phyloP scores from a whole-genome alignment of 1,140 invertebrate species.

The Plectrocnemia conspersa region DNA sequence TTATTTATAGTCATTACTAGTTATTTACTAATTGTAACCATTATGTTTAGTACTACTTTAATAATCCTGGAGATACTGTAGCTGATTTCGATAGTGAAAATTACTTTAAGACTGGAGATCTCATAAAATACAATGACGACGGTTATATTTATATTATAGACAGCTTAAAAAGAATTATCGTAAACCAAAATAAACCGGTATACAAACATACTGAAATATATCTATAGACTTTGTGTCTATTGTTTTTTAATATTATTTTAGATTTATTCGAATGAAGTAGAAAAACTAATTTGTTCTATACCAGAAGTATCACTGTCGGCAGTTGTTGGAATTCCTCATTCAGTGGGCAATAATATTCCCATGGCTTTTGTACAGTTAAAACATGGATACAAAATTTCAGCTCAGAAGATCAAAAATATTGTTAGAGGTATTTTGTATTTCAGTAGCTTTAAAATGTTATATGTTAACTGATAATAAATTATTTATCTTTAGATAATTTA shows the following conservation, averaged over 20 bases:
- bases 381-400: slow-evolving; percentile 37
- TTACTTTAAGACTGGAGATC: slow-evolving; percentile 66
- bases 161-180: slow-evolving; percentile 70
- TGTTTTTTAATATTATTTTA: background rate
- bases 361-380: slow-evolving; percentile 48
- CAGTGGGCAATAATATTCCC: slow-evolving; percentile 54
- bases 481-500: slow-evolving; percentile 24
- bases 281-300: slow-evolving; percentile 10
- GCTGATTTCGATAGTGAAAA: slow-evolving; percentile 52
- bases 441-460: too few species aligned
- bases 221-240: background rate
- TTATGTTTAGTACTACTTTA: slow-evolving; percentile 27
- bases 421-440: slow-evolving; percentile 31
- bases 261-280: background rate
- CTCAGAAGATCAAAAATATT: slow-evolving; percentile 41
- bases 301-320: slow-evolving; percentile 56
- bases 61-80: slow-evolving; percentile 28
- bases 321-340: slow-evolving; percentile 60
- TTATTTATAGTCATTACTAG: background rate
- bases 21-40: background rate
- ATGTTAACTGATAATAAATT: background rate
- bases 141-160: slow-evolving; percentile 63
- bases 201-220: background rate
- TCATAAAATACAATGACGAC: slow-evolving; percentile 63
- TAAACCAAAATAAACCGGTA: slow-evolving; percentile 53